Evolutionary conservation across 2,797 vertebrate genomes (phyloP).

Genomic region (Ammospiza maritima): DNA sequence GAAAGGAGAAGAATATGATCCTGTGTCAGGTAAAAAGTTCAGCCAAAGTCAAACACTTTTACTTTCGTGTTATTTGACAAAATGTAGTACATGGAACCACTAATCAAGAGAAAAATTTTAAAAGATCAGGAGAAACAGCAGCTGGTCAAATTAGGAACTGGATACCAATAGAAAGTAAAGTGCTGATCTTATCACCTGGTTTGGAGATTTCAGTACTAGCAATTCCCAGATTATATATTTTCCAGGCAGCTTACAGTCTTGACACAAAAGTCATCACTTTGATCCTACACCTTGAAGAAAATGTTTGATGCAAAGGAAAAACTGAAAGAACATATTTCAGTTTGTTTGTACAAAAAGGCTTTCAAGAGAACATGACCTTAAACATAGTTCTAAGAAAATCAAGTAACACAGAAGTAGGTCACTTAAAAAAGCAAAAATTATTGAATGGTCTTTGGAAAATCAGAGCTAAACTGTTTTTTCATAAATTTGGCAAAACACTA

Average conservation of each 20-base stretch:
- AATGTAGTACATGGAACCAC: not conserved
- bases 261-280: not conserved
- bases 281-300: not conserved
- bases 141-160: not conserved
- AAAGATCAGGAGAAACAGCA: not conserved
- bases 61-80: not conserved
- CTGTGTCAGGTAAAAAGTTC: not conserved
- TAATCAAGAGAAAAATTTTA: not conserved
- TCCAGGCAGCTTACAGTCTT: not conserved
- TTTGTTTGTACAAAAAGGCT: not conserved
- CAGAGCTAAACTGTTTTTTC: constrained; percentile 26
- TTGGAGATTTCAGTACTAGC: not conserved
- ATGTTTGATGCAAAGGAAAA: not conserved
- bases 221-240: not conserved
- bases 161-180: not conserved
- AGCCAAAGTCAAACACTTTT: not conserved
- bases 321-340: not conserved
- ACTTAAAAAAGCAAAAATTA: not conserved
- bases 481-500: constrained; percentile 20
- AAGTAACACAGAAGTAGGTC: not conserved
- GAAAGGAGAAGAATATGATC: not conserved
- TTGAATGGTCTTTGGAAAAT: constrained; percentile 41
- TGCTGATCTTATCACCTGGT: not conserved
- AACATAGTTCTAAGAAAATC: not conserved
- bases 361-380: not conserved